Base-by-base conservation (phyloP, 2,797 vertebrate genomes). In the Halcyon smyrnensis region DNA sequence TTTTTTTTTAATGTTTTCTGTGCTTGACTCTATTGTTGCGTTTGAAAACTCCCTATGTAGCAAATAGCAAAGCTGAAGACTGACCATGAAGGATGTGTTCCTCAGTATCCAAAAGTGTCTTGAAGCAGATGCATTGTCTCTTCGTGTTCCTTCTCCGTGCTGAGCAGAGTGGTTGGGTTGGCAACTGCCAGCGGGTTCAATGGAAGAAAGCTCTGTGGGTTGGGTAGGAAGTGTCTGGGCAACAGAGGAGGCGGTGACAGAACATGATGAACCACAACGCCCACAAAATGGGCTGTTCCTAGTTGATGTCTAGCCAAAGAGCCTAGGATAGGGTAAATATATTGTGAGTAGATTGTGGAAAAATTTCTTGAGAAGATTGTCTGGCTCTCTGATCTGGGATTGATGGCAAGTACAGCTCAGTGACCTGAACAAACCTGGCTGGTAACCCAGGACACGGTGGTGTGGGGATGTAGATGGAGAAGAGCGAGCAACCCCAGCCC, bases 131-230 rank as follows among this genome's bases (percentile, higher is more conserved):
- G 23, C 1, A 0, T 46, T 46, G 30, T 36, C 51, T 69, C 23
- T 85, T 51, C 0, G 1, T 45, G 41, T 32, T 76, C 34, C 30
- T 6, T 54, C 34, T 57, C 41, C 32, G 36, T 3, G 41, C 32
- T 8, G 21, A 80, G 45, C 2, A 0, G 48, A 27, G 56, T 0
- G 1, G 48, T 37, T 3, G 14, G 39, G 56, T 30, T 80, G 81
- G 63, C 69, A 79, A 5, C 56, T 2, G 0, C 57, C 2, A 9
- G 17, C 11, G 25, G 39, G 16, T 75, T 80, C 2, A 12, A 11
- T 25, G 43, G 51, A 51, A 51, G 73, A 46, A 36, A 84, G 56
- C 23, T 67, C 53, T 50, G 36, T 27, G 75, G 41, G 34, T 28
- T 83, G 83, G 43, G 73, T 64, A 45, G 83, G 45, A 90, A 78